Conservation (phyloP, 2,888 invertebrate species). For the Crocallis elinguaria region DNA sequence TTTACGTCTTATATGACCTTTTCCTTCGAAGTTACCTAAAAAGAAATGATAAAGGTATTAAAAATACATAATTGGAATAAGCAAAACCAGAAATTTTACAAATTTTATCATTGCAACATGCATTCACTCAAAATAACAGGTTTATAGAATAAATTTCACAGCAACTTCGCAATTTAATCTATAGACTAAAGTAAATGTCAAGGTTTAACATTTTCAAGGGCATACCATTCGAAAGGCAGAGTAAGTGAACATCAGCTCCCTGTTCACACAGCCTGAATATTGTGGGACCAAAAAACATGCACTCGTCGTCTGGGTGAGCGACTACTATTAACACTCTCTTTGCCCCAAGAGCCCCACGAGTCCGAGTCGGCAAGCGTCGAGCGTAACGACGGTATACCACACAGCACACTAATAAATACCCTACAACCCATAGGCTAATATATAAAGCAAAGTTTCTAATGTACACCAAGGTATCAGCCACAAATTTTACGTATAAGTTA, state of each 20-base stretch:
- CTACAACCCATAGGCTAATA: slow-evolving; percentile 83
- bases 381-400: slow-evolving; percentile 81
- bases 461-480: slow-evolving; percentile 69
- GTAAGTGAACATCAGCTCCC: slow-evolving; percentile 89
- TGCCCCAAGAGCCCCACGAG: slow-evolving; percentile 77
- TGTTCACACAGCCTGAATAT: slow-evolving; percentile 88
- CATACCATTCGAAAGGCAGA: slow-evolving; percentile 94
- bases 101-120: background rate
- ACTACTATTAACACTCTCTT: slow-evolving; percentile 91
- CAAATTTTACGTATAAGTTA: slow-evolving; percentile 66
- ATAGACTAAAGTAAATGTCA: too few species aligned
- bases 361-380: slow-evolving; percentile 76
- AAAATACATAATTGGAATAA: background rate
- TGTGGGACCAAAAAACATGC: slow-evolving; percentile 99
- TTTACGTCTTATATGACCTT: slow-evolving; percentile 86
- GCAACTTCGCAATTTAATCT: too few species aligned
- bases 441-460: slow-evolving; percentile 73
- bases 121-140: background rate
- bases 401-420: slow-evolving; percentile 77
- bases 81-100: background rate
- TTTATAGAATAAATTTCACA: too few species aligned
- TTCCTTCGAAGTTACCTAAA: slow-evolving; percentile 87
- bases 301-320: slow-evolving; percentile 99
- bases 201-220: background rate
- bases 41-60: slow-evolving; percentile 18